Evolutionary conservation across 2,888 invertebrate species (phyloP), one percentile per base, ranked within the genome.

Genomic region (Caenorhabditis zanzibari): DNA sequence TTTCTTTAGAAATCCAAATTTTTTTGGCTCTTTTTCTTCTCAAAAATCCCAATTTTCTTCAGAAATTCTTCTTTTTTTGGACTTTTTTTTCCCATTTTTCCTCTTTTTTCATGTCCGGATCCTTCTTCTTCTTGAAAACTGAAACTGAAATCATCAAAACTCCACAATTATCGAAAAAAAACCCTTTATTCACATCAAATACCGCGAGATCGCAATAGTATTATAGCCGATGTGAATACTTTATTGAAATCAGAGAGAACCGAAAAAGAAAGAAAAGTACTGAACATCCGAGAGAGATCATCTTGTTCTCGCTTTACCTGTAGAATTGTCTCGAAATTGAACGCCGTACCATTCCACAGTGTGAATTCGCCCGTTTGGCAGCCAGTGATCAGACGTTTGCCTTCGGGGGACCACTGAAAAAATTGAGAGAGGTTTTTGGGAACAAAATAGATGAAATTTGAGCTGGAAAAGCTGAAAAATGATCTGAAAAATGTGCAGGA

Each of bases 301-400:
- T n/a, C n/a, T n/a, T n/a, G n/a, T n/a, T n/a, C n/a, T n/a, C 38
- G 38, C 9, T 38, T 76, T 80, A 96, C 96, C 95, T 99, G 99
- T 64, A 99, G 94, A 93, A 99, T 99, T n/a, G 99, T 99, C 94
- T 99, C 99, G 94, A 99, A 99, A 94, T 99, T 99, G 93, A 99
- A 99, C n/a, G 98, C 99, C 35, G 99, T 95, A 38, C 99, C 99
- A 94, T 99, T 99, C 99, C 99, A 99, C 3, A 99, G 94, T 0
- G 99, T 99, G 92, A 99, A 99, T 94, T 99, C 99, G 58, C 99
- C 99, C 75, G 98, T 98, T 35, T 98, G 98, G 26, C 99, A 98
- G 12, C 99, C 99, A 1, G 99, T 99, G 7, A 99, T 96, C 84
- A 99, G 94, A 88, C 99, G 95, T 87, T 99, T 95, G 16, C 99